These are phyloP conservation scores for Oncopodura yosiiana DNA, from an alignment of 1,140 invertebrate genomes.

Conservation along the genomic window DNA sequence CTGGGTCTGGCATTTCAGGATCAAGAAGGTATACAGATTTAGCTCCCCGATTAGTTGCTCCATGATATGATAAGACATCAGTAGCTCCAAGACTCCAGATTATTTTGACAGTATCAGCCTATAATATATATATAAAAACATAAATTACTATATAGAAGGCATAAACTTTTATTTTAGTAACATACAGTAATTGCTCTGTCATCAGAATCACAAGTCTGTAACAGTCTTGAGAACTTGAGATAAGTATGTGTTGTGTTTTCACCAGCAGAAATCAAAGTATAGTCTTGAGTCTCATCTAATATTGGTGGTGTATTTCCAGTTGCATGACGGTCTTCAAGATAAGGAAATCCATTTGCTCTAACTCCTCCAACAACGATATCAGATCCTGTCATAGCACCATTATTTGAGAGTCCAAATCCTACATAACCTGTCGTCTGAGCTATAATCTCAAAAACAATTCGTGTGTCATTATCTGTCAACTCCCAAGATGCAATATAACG, in stretches of 20 bases:
- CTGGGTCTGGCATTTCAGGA: not conserved
- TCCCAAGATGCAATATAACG: too few relatives aligned
- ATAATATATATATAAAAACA: not conserved
- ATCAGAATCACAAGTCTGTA: constrained; percentile 71
- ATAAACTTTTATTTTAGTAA: not conserved
- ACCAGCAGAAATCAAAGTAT: constrained; percentile 55
- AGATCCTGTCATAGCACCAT: not conserved
- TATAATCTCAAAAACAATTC: constrained; percentile 1
- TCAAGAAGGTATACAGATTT: constrained; percentile 1
- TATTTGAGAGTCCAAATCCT: constrained; percentile 15
- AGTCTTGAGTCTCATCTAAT: constrained; percentile 64
- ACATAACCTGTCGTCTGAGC: constrained; percentile 9
- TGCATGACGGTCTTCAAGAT: constrained; percentile 51
- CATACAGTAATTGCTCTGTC: constrained; percentile 43
- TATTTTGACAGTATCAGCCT: not conserved
- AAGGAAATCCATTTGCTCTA: not conserved
- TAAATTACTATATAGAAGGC: not conserved
- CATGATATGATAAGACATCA: not conserved
- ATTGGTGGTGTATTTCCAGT: constrained; percentile 53
- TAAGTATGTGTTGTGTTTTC: constrained; percentile 71
- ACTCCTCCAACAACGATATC: constrained; percentile 12
- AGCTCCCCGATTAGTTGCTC: not conserved
- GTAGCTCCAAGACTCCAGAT: not conserved
- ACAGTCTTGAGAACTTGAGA: constrained; percentile 58
- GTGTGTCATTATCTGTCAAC: not conserved